These are phyloP conservation scores for Clusia tigrina DNA, from an alignment of 2,888 invertebrate genomes.

Conservation along the genomic window DNA sequence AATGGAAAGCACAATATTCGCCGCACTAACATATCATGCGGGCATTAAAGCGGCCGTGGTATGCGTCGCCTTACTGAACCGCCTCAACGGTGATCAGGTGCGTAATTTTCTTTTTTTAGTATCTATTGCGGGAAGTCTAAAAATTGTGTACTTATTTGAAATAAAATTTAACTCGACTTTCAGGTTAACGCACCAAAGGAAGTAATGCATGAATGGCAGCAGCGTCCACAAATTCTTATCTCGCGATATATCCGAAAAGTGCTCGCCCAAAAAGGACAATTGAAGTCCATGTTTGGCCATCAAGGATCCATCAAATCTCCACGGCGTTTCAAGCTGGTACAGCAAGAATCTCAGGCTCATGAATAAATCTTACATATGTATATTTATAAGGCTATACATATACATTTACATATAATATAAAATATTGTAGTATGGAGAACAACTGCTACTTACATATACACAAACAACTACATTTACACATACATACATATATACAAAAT, in stretches of 20 bases:
- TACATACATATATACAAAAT: too few relatives aligned
- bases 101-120: conserved; percentile 31
- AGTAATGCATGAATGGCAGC: conserved; percentile 89
- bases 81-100: conserved; percentile 94
- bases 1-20: conserved; percentile 95
- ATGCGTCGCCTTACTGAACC: conserved; percentile 90
- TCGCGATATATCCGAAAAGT: conserved; percentile 83
- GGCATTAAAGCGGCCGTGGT: conserved; percentile 93
- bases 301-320: conserved; percentile 88
- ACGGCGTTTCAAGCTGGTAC: conserved; percentile 85
- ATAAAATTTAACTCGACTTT: not conserved
- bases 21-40: conserved; percentile 91
- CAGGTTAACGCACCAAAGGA: conserved; percentile 88
- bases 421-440: too few relatives aligned
- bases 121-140: not conserved
- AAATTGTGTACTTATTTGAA: not conserved
- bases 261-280: conserved; percentile 79
- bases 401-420: conserved; percentile 10
- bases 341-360: conserved; percentile 89
- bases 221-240: conserved; percentile 85
- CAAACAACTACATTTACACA: not conserved
- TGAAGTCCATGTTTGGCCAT: conserved; percentile 74
- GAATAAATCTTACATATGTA: conserved; percentile 69
- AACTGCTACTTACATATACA: not conserved
- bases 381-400: conserved; percentile 9